These are phyloP conservation scores for Siphamia tubifer DNA, from an alignment of 2,113 vertebrate species.

Conservation along the genomic window DNA sequence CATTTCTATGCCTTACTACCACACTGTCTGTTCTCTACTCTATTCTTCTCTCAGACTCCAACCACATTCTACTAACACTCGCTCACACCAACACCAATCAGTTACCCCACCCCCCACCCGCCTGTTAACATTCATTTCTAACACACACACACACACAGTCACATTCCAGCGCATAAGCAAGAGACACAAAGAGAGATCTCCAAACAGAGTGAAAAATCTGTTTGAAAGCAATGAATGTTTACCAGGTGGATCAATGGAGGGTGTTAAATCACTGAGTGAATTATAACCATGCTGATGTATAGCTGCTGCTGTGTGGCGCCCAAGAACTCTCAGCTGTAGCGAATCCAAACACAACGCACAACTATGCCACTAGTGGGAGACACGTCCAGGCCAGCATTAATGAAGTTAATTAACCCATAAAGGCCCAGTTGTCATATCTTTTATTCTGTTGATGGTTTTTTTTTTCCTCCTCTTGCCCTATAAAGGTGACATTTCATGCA, in stretches of 20 bases:
- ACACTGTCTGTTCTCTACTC: conserved; percentile 57
- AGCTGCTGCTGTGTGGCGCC: conserved; percentile 10
- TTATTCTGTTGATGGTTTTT: too few species aligned
- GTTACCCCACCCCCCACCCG: conserved; percentile 62
- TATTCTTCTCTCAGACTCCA: conserved; percentile 42
- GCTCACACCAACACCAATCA: conserved; percentile 42
- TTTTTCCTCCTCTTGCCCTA: too few species aligned
- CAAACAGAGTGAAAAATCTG: conserved; percentile 47
- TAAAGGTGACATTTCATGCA: too few species aligned
- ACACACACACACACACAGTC: conserved; percentile 41
- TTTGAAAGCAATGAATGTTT: conserved; percentile 69
- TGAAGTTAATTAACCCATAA: too few species aligned
- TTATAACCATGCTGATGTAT: conserved; percentile 18
- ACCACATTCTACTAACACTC: conserved; percentile 61
- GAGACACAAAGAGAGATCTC: conserved; percentile 39
- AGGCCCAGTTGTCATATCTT: too few species aligned
- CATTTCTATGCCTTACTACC: conserved; percentile 58
- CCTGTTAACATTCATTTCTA: conserved; percentile 66
- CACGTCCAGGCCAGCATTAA: background rate
- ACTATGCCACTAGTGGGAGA: background rate
- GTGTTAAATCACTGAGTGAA: conserved; percentile 62
- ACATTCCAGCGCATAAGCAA: conserved; percentile 63
- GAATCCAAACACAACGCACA: conserved; percentile 42
- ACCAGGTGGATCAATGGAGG: conserved; percentile 58
- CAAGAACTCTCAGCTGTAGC: background rate